Evolutionary conservation across 2,797 vertebrate species (phyloP), one percentile per base, ranked within the genome.

Genomic region (Hoplostethus mediterraneus): DNA sequence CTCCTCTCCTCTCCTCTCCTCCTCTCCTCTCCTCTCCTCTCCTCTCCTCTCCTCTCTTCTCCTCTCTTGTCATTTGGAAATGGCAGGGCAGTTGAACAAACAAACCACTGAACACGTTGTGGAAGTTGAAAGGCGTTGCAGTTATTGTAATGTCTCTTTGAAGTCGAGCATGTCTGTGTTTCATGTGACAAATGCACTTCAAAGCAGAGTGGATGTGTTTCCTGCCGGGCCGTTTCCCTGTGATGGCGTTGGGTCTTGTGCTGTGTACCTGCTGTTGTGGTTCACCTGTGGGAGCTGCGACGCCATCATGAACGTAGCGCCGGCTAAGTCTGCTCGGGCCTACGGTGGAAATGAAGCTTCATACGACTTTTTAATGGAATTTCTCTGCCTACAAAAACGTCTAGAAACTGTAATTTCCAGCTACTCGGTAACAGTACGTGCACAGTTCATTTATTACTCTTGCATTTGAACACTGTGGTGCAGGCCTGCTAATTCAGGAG

Each of bases 171-270:
- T 31, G 62, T 71, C 74, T 88, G 81, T 85, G 87, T 92, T 93
- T 90, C 77, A 84, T 87, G 83, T 83, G 87, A 83, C 87, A 89
- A 91, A 91, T 85, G 81, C 80, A 91, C 91, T 92, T 93, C 90
- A 93, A 92, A 93, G 91, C 78, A 5, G 57, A 79, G 83, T 82
- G 82, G 80, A 77, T 84, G 84, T 67, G 1, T 63, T 79, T 40
- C 75, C 87, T 83, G 79, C 85, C 56, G 49, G 82, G 67, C 75
- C 85, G 76, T 81, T 90, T 87, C 67, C 56, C 65, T 86, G 67
- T 88, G 89, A 90, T 82, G 84, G 73, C 67, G 78, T 84, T 85
- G 49, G 25, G 60, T 79, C 64, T 74, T 48, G 21, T 64, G 79
- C 69, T 33, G 30, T 80, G 85, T 77, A 88, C 90, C 87, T 86